Percentiles rank a stretch among this genome's conserved stretches.
Conservation (phyloP, 2,888 invertebrate genomes). For the Apotomis capreana region DNA sequence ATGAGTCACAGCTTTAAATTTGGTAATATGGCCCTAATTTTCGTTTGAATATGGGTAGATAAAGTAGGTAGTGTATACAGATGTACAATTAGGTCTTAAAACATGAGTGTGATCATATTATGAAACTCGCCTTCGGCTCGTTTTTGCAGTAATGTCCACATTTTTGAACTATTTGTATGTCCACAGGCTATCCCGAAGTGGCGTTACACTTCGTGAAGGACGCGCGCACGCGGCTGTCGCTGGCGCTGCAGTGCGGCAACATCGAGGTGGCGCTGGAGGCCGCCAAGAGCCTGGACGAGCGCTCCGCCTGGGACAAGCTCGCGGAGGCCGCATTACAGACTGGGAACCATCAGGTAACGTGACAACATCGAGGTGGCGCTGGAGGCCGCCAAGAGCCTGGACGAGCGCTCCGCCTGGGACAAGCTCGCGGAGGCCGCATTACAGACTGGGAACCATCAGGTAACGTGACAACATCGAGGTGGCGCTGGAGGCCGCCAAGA, state of each 20-base stretch:
- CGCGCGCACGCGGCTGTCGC: constrained; percentile 96
- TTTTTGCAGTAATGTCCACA: too few species aligned
- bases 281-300: constrained; percentile 96
- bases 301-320: constrained; percentile 96
- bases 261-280: constrained; percentile 99
- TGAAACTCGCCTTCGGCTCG: too few species aligned
- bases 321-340: constrained; percentile 97
- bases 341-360: constrained; percentile 92
- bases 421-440: constrained; percentile 96
- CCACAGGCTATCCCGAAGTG: constrained; percentile 94
- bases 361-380: constrained; percentile 86
- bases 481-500: too few species aligned
- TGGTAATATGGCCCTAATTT: too few species aligned
- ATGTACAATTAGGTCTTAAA: background rate
- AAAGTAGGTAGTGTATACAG: too few species aligned
- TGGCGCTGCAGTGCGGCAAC: constrained; percentile 99
- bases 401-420: constrained; percentile 94
- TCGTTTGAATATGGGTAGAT: too few species aligned
- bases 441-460: constrained; percentile 95
- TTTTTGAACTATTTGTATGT: background rate
- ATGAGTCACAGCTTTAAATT: too few species aligned
- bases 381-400: background rate
- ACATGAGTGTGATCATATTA: too few species aligned
- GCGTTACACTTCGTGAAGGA: constrained; percentile 99
- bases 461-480: constrained; percentile 53